phyloP scores from a whole-genome alignment of 2,888 invertebrate genomes.

The Leucania comma region DNA sequence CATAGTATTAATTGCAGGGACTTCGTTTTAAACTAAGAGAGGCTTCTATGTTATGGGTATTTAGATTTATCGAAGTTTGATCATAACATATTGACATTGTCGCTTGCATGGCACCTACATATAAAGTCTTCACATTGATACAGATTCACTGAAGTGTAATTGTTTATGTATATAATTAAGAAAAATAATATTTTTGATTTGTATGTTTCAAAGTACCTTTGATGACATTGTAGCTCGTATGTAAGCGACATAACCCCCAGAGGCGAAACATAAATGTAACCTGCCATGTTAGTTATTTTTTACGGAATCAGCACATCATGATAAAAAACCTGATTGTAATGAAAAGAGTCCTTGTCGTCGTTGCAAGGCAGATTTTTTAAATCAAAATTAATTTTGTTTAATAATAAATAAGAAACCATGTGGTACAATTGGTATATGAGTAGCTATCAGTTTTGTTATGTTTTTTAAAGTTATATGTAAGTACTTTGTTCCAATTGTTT shows the following conservation, averaged over 20 bases:
- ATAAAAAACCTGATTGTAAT: neutral
- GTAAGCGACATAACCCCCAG: constrained; percentile 11
- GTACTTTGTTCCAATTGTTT: neutral
- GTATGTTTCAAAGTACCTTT: neutral
- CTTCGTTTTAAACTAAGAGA: constrained; percentile 43
- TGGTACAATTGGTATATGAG: neutral
- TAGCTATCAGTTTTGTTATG: neutral
- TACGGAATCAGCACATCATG: constrained; percentile 4
- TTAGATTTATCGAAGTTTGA: constrained; percentile 31
- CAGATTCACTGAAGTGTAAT: neutral
- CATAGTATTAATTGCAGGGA: constrained; percentile 51
- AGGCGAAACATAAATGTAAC: constrained; percentile 15
- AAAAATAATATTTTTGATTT: neutral
- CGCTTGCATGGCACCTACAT: neutral
- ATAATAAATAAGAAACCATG: neutral
- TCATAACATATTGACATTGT: constrained; percentile 4
- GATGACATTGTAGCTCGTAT: constrained; percentile 16
- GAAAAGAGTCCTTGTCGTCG: neutral
- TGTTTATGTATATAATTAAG: neutral
- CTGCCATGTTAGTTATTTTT: constrained; percentile 16
- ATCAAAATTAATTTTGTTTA: neutral
- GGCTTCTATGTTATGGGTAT: constrained; percentile 60
- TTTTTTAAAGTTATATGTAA: neutral
- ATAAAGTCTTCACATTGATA: neutral
- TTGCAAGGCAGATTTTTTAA: neutral